Percentiles rank a stretch among this genome's conserved stretches.
These are phyloP conservation scores for Leptopilina clavipes DNA, from an alignment of 1,140 invertebrate species.

Conservation along the genomic window DNA sequence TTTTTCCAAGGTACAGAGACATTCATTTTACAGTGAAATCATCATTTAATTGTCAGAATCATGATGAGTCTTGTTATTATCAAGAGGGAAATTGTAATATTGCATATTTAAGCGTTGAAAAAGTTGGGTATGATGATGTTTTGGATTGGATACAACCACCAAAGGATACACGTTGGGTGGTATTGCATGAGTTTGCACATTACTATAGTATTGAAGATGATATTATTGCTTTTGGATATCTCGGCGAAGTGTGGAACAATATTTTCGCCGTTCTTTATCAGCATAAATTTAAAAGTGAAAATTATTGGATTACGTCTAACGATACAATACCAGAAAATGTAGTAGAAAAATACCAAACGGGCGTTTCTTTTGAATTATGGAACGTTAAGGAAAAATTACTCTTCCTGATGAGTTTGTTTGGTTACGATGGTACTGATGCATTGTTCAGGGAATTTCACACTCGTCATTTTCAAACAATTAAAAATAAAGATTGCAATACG, in stretches of 20 bases:
- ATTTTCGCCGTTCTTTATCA: background rate
- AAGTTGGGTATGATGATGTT: background rate
- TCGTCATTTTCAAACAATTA: background rate
- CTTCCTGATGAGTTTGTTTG: background rate
- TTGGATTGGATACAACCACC: background rate
- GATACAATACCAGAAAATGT: background rate
- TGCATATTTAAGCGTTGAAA: background rate
- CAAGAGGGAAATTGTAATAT: background rate
- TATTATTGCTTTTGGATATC: background rate
- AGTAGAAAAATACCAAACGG: background rate
- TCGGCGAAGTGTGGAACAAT: background rate
- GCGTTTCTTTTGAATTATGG: background rate
- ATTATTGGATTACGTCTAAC: background rate
- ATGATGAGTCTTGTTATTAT: background rate
- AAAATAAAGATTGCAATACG: background rate
- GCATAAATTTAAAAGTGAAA: background rate
- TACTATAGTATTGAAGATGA: background rate
- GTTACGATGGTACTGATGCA: background rate
- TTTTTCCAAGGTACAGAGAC: background rate
- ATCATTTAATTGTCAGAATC: background rate
- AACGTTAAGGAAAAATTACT: background rate
- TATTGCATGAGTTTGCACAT: background rate
- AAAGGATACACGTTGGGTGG: background rate
- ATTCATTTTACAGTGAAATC: too few species aligned
- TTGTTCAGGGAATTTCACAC: background rate